Evolutionary conservation across 2,888 invertebrate genomes (phyloP).

Genomic region (Drosophila helvetica): DNA sequence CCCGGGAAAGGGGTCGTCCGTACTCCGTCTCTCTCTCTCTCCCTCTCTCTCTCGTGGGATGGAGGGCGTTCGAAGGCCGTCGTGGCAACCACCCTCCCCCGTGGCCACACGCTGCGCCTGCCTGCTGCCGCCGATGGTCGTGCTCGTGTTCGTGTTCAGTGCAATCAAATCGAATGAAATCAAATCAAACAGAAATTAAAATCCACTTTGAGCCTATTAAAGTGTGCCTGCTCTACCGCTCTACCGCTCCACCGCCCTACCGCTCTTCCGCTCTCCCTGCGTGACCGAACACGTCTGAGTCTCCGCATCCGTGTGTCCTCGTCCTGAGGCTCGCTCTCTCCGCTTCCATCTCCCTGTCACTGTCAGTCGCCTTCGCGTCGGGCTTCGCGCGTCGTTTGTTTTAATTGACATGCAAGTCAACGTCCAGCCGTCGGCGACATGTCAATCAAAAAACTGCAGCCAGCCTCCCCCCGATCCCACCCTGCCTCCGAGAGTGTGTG

Average conservation of each 20-base stretch:
- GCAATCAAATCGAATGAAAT: slow-evolving; percentile 79
- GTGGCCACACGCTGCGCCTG: slow-evolving; percentile 58
- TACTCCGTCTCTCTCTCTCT: not conserved
- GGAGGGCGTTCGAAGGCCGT: slow-evolving; percentile 19
- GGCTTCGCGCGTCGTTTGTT: slow-evolving; percentile 69
- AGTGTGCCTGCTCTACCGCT: slow-evolving; percentile 57
- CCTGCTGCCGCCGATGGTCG: slow-evolving; percentile 3
- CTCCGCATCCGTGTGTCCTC: slow-evolving; percentile 14
- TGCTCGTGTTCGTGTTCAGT: slow-evolving; percentile 52
- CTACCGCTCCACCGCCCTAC: no score
- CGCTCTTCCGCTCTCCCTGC: slow-evolving; percentile 11
- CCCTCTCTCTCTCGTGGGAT: slow-evolving; percentile 19
- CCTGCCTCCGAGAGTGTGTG: slow-evolving; percentile 1
- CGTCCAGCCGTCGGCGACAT: slow-evolving; percentile 80
- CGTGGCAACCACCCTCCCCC: slow-evolving; percentile 49
- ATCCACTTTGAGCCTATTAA: slow-evolving; percentile 83
- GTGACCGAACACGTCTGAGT: slow-evolving; percentile 22
- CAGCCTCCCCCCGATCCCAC: slow-evolving; percentile 10
- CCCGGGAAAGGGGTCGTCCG: slow-evolving; percentile 19
- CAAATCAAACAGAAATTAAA: slow-evolving; percentile 81
- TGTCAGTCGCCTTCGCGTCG: slow-evolving; percentile 52
- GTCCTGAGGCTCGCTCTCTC: slow-evolving; percentile 9
- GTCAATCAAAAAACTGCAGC: slow-evolving; percentile 80
- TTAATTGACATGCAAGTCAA: slow-evolving; percentile 83
- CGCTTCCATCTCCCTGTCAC: slow-evolving; percentile 38